Evolutionary conservation across 2,888 invertebrate genomes (phyloP).

Genomic region (Drosophila affinis): DNA sequence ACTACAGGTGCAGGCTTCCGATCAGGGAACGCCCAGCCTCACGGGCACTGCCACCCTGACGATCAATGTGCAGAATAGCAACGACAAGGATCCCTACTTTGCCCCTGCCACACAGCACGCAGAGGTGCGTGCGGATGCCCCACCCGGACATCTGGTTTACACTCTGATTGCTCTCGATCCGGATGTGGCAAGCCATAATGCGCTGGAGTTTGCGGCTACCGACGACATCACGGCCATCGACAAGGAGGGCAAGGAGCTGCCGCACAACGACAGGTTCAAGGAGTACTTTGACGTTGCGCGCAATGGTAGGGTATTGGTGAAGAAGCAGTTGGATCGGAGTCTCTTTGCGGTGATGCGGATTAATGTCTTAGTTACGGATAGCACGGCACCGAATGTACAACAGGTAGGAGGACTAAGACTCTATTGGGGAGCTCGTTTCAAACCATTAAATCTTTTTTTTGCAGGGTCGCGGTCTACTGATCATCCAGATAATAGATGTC

Average conservation of each 20-base stretch:
- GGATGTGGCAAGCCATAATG: constrained; percentile 89
- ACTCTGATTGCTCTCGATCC: constrained; percentile 91
- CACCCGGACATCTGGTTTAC: constrained; percentile 89
- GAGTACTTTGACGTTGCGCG: constrained; percentile 87
- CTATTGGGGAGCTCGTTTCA: neutral
- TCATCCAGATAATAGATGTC: constrained; percentile 89
- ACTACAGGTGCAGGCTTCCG: constrained; percentile 92
- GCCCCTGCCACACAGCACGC: constrained; percentile 74
- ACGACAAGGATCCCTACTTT: constrained; percentile 87
- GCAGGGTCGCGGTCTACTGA: constrained; percentile 87
- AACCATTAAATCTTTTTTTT: neutral
- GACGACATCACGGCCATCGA: constrained; percentile 91
- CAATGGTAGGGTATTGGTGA: constrained; percentile 85
- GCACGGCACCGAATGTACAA: constrained; percentile 90
- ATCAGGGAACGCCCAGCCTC: constrained; percentile 91
- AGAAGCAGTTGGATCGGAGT: constrained; percentile 82
- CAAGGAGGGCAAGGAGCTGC: constrained; percentile 91
- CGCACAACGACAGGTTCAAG: constrained; percentile 85
- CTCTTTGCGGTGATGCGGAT: constrained; percentile 87
- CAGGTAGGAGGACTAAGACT: constrained; percentile 81
- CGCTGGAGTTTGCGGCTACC: constrained; percentile 87
- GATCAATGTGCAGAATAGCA: constrained; percentile 92
- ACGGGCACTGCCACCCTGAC: constrained; percentile 92
- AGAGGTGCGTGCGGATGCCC: constrained; percentile 90
- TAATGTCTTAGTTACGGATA: constrained; percentile 91